Evolutionary conservation across 2,113 vertebrate species (phyloP), one percentile per base, ranked within the genome.

Genomic region (Alligator mississippiensis): DNA sequence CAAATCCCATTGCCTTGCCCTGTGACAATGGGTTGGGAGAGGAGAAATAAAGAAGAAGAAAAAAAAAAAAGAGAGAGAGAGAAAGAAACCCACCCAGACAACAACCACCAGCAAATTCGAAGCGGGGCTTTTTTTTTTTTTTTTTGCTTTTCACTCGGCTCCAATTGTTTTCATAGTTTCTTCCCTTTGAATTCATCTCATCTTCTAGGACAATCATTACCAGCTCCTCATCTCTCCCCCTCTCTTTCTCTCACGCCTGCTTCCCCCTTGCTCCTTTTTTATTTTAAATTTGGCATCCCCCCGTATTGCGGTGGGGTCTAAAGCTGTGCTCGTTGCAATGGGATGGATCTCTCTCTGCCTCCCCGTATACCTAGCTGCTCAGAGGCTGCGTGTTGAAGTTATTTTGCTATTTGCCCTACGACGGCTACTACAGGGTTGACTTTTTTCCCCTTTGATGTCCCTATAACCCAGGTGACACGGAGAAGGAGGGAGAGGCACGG

Each of bases 1-100:
- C 98, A 98, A 98, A 99, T 98, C 99, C 98, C 98, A 98, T 98
- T 98, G 98, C 98, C 97, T 98, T 97, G 97, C 98, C 97, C 98
- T 97, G 97, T 97, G 98, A 98, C 98, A 98, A 98, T 98, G 97
- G 97, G 97, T 97, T 96, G 96, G 95, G 92, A 79, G 90, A 95
- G 92, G 90, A 95, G 93, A 28, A 95, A 88, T 90, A 83, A 96
- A 82, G 74, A 94, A 82, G 94, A 55, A 47, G 47, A 47, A 47
- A 47, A 47, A 47, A 47, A 47, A 47, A 9, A 47, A 9, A 47
- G 47, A 47, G 47, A 47, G 47, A 47, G 47, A 47, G 47, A 47
- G 47, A 47, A 47, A 59, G 25, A 34, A 55, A n/a, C n/a, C 59
- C 22, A 72, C 80, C 84, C 91, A 95, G 92, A 96, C 96, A 95